Percentiles rank a stretch among this genome's conserved stretches.
Evolutionary conservation across 2,113 vertebrate genomes (phyloP).

Genomic region (Heterotilapia buettikoferi): DNA sequence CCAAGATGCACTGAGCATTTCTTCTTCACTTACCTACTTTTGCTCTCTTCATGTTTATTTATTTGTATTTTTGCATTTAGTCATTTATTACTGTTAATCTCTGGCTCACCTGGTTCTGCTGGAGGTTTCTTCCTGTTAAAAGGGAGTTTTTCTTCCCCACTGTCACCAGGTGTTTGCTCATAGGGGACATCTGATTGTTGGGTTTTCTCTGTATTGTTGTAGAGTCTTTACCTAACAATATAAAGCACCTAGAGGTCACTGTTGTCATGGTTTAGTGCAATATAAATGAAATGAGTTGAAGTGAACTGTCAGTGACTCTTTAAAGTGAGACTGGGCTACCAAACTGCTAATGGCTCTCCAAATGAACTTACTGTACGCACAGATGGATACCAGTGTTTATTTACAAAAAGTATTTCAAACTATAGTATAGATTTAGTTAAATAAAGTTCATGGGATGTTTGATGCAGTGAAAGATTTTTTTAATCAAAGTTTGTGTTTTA

Average conservation of each 20-base stretch:
- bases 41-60: not conserved
- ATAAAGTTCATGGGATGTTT: not conserved
- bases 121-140: not conserved
- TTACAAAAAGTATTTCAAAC: not conserved
- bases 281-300: not conserved
- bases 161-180: not conserved
- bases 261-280: not conserved
- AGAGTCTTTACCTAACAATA: accelerated
- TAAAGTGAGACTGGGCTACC: not conserved
- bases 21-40: not conserved
- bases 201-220: not conserved
- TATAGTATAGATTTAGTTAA: not conserved
- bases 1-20: not conserved
- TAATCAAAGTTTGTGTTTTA: not conserved
- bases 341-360: not conserved
- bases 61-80: not conserved
- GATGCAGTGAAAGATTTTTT: not conserved
- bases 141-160: accelerated
- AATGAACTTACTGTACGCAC: not conserved
- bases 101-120: not conserved
- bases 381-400: not conserved
- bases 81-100: not conserved
- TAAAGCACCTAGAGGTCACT: not conserved
- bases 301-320: not conserved
- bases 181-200: not conserved